Percentiles rank a stretch among this genome's conserved stretches.
phyloP scores from a whole-genome alignment of 2,113 vertebrate species.

The Poeciliopsis prolifica region DNA sequence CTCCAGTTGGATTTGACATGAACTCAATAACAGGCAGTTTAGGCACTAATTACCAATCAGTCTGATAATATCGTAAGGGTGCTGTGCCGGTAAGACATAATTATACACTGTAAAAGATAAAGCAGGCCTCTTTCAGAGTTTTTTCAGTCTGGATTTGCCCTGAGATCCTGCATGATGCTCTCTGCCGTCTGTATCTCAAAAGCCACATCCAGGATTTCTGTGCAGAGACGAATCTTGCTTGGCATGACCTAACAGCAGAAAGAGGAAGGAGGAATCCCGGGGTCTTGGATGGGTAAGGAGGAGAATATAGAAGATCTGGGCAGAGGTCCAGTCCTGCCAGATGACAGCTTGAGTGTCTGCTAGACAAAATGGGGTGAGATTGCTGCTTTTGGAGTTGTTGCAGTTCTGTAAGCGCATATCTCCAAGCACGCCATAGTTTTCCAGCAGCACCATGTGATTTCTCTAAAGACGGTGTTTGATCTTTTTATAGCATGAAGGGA shows the following conservation, averaged over 20 bases:
- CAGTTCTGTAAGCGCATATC: constrained; percentile 7
- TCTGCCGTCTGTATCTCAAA: constrained; percentile 17
- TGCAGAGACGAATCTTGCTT: constrained; percentile 31
- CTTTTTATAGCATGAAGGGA: neutral
- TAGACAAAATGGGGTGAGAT: neutral
- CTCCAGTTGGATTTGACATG: constrained; percentile 21
- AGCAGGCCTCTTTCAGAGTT: constrained; percentile 40
- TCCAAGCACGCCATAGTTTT: neutral
- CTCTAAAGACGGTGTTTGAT: neutral
- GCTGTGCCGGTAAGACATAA: neutral
- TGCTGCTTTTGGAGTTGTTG: constrained; percentile 7
- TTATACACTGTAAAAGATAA: constrained; percentile 9
- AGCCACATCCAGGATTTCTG: constrained; percentile 23
- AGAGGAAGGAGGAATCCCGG: constrained; percentile 25
- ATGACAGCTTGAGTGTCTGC: constrained; percentile 20
- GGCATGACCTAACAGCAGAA: neutral
- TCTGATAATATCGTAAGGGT: neutral
- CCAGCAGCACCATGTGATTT: neutral
- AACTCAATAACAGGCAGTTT: constrained; percentile 11
- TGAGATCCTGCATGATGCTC: constrained; percentile 1
- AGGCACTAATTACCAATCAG: neutral
- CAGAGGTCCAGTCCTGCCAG: constrained; percentile 4
- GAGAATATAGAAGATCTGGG: constrained; percentile 13
- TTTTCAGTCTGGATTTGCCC: constrained; percentile 44
- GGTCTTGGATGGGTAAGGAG: constrained; percentile 14